A percentile compares a stretch with the other conserved stretches of the same genome.
phyloP scores from a whole-genome alignment of 2,797 vertebrate species.

The Dryobates pubescens region DNA sequence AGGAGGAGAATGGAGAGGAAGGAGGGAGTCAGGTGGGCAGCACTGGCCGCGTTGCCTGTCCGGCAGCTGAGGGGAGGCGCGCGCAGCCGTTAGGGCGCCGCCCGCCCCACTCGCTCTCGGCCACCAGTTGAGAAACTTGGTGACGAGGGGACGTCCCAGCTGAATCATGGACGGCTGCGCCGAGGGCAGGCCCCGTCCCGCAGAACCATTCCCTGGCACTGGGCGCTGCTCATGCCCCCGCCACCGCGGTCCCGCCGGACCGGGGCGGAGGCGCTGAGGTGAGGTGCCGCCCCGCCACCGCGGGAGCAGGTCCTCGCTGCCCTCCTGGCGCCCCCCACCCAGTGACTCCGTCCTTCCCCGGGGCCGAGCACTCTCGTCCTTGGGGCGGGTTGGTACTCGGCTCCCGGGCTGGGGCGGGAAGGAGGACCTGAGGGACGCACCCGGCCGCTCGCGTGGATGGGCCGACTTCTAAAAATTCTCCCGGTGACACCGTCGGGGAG shows the following conservation, averaged over 20 bases:
- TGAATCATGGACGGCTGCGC: not conserved
- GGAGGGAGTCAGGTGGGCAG: conserved; percentile 45
- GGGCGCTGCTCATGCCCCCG: not conserved
- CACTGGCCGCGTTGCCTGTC: not conserved
- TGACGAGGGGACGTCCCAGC: not conserved
- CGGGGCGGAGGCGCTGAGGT: not conserved
- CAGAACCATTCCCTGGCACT: not conserved
- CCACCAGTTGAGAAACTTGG: conserved; percentile 40
- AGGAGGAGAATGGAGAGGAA: conserved; percentile 20
- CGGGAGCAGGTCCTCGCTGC: not conserved
- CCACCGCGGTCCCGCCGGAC: not conserved
- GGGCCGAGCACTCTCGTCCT: not conserved
- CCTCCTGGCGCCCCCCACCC: not conserved
- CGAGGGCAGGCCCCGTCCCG: not conserved
- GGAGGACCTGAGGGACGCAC: not conserved
- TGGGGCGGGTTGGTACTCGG: not conserved
- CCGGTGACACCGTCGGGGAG: not conserved
- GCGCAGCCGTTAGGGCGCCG: not conserved
- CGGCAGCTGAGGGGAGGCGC: not conserved
- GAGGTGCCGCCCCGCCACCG: not conserved
- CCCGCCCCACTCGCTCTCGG: not conserved
- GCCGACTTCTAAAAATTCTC: not conserved
- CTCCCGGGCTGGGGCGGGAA: not conserved
- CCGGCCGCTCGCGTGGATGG: not conserved
- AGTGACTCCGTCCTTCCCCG: not conserved